Evolutionary conservation across 2,888 invertebrate species (phyloP), one percentile per base, ranked within the genome.

Genomic region (Agrotis clavis): DNA sequence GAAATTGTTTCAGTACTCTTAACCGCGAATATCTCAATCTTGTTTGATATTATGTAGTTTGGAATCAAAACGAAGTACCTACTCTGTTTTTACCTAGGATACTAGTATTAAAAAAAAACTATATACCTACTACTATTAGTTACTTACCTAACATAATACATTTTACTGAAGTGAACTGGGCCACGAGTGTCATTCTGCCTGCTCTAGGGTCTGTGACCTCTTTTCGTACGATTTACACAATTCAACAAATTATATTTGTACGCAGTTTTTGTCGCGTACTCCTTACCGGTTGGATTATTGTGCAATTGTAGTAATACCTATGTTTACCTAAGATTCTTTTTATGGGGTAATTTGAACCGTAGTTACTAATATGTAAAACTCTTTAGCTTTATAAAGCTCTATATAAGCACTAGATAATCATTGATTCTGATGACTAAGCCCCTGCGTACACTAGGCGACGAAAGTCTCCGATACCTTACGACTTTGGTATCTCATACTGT

Each of bases 141-240:
- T 48, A 67, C 60, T 67, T 68, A 81, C 78, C 63, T 67, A 77
- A 78, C 81, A 72, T 85, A 80, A 76, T 72, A 69, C 62, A 67
- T 71, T 83, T 71, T 83, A 87, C 75, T 77, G 76, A 65, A 86
- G 75, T 73, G 67, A 83, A 74, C 71, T 81, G 74, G 86, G 88
- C 81, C 85, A 86, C 68, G 54, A 81, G 84, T 85, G 84, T 85
- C 74, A 75, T 68, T 74, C 67, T 63, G 67, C 69, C 71, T 70
- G 83, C 54, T 67, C 77, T 82, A 82, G 69, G 88, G 86, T 86
- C 81, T 86, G 71, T 84, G 84, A 87, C 89, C 88, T 73, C 85
- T 79, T 89, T 88, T 77, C 77, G 83, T 83, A 81, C 66, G 77
- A 82, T 86, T 82, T 82, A 83, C 81, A 80, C 82, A 74, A 79